A percentile compares a stretch with the other conserved stretches of the same genome.
Conservation (phyloP, 1,140 invertebrate species). For the Cotesia typhae region DNA sequence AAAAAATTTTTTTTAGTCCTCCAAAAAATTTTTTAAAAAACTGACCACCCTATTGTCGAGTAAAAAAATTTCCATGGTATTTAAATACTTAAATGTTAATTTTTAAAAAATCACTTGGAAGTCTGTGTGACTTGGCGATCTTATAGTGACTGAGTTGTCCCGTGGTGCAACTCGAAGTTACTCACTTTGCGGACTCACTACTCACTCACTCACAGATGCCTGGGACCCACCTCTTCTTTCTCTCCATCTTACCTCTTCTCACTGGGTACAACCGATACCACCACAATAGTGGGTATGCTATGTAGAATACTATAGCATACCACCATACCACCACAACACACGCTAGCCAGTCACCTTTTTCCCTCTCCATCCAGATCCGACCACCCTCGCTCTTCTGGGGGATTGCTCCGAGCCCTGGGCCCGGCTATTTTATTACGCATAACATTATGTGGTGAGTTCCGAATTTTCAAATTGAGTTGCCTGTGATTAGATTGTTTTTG, state of each 20-base stretch:
- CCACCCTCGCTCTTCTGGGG: slow-evolving; percentile 56
- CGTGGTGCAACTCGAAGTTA: slow-evolving; percentile 58
- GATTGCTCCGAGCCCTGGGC: slow-evolving; percentile 49
- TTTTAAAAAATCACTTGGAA: slow-evolving; percentile 19
- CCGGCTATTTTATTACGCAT: slow-evolving; percentile 56
- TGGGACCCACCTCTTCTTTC: slow-evolving; percentile 55
- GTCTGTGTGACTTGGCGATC: slow-evolving; percentile 65
- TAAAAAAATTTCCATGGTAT: too few relatives aligned
- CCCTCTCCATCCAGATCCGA: slow-evolving; percentile 44
- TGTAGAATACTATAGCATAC: neutral
- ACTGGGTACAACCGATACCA: neutral
- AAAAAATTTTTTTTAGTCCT: too few relatives aligned
- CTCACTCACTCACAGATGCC: slow-evolving; percentile 50
- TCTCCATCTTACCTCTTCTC: slow-evolving; percentile 37
- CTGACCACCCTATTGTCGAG: too few relatives aligned
- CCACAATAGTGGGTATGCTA: too few relatives aligned
- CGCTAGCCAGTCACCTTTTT: slow-evolving; percentile 39
- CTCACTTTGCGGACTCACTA: slow-evolving; percentile 60
- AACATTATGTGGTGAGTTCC: slow-evolving; percentile 49
- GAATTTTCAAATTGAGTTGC: neutral
- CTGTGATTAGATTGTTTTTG: too few relatives aligned
- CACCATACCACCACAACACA: slow-evolving; percentile 37
- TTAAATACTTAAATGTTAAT: too few relatives aligned
- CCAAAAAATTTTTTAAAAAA: too few relatives aligned
- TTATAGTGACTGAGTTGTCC: slow-evolving; percentile 63